These are phyloP conservation scores for Parochlus steinenii DNA, from an alignment of 2,888 invertebrate species.

Conservation along the genomic window DNA sequence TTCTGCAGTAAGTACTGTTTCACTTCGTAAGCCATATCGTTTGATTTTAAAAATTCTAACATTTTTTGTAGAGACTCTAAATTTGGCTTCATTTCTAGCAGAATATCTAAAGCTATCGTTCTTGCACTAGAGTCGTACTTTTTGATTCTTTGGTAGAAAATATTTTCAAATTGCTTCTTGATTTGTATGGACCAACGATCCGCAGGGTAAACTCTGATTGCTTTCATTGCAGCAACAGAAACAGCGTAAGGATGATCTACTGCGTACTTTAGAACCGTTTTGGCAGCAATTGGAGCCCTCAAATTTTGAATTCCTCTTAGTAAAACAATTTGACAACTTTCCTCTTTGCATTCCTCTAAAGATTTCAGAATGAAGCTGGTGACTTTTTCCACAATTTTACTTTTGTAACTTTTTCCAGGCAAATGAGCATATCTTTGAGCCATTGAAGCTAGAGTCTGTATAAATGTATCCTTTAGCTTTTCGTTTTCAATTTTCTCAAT, in stretches of 20 bases:
- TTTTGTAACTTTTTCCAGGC: constrained; percentile 18
- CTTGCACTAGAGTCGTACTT: constrained; percentile 52
- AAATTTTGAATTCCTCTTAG: constrained; percentile 56
- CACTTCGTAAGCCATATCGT: constrained; percentile 43
- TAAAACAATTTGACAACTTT: constrained; percentile 40
- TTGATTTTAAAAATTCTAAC: constrained; percentile 32
- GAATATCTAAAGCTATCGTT: constrained; percentile 50
- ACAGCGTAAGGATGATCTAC: constrained; percentile 34
- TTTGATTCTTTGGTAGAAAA: constrained; percentile 41
- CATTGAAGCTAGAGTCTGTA: constrained; percentile 47
- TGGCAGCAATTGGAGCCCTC: constrained; percentile 39
- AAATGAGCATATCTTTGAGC: constrained; percentile 30
- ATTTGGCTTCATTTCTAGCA: constrained; percentile 41
- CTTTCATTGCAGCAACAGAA: constrained; percentile 49
- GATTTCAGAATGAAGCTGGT: constrained; percentile 15
- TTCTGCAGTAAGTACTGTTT: constrained; percentile 47
- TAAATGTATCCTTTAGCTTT: constrained; percentile 47
- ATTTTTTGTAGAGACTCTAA: constrained; percentile 36
- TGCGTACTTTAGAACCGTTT: constrained; percentile 38
- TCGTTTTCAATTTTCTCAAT: constrained; percentile 33
- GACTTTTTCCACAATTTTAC: constrained; percentile 9
- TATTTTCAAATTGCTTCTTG: constrained; percentile 32
- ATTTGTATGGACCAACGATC: constrained; percentile 26
- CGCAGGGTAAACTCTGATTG: constrained; percentile 37
- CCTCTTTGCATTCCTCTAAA: constrained; percentile 36